These are phyloP conservation scores for Andrena chrysosceles DNA, from an alignment of 2,888 invertebrate genomes.

Conservation along the genomic window DNA sequence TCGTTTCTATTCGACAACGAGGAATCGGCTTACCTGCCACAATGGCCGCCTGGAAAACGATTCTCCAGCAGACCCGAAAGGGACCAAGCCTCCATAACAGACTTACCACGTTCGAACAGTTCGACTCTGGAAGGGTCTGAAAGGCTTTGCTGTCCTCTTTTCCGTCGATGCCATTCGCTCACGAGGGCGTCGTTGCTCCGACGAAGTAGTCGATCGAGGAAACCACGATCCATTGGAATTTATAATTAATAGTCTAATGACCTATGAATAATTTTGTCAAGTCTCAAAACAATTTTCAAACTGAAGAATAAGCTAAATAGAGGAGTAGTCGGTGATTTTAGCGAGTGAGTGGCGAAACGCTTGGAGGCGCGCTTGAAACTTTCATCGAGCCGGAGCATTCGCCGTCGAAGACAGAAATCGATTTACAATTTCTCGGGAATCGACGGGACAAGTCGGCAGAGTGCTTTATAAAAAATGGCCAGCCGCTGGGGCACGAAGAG, in stretches of 20 bases:
- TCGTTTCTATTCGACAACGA: conserved; percentile 71
- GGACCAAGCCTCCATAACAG: conserved; percentile 68
- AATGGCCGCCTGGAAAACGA: conserved; percentile 69
- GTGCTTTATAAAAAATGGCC: conserved; percentile 57
- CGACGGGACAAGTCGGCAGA: conserved; percentile 17
- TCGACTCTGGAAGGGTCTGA: conserved; percentile 43
- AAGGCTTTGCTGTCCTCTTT: conserved; percentile 58
- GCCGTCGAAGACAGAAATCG: conserved; percentile 28
- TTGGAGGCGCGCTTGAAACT: no score
- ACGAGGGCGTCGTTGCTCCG: no score
- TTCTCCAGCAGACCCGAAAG: conserved; percentile 64
- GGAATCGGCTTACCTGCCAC: conserved; percentile 74
- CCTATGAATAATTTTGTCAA: no score
- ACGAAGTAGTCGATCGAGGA: no score
- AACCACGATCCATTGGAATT: no score
- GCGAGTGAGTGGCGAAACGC: no score
- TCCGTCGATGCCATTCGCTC: conserved; percentile 18
- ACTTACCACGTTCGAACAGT: conserved; percentile 73
- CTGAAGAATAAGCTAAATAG: no score
- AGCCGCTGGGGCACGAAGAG: conserved; percentile 29
- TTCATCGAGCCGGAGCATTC: no score
- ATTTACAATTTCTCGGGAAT: conserved; percentile 47
- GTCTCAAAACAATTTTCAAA: no score
- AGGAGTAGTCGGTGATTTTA: no score
- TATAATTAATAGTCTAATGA: no score